A percentile compares a stretch with the other conserved stretches of the same genome.
These are phyloP conservation scores for Scytalopus superciliaris DNA, from an alignment of 2,113 vertebrate species.

Conservation along the genomic window DNA sequence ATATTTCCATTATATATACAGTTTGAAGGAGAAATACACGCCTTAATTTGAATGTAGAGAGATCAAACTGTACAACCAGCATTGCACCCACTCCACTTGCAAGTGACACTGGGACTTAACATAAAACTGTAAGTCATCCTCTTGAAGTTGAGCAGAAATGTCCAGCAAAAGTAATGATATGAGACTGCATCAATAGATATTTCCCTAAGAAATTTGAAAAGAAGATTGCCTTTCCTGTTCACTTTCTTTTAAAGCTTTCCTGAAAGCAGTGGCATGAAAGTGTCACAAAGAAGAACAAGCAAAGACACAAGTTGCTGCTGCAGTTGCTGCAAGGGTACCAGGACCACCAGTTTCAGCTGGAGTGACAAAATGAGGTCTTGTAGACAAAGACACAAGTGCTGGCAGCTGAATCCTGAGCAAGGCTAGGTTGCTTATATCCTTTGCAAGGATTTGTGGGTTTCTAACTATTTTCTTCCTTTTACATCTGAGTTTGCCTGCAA, in stretches of 20 bases:
- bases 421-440: background rate
- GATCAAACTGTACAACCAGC: conserved; percentile 32
- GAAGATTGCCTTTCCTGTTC: background rate
- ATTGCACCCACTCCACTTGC: background rate
- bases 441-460: background rate
- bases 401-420: background rate
- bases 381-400: background rate
- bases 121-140: conserved; percentile 44
- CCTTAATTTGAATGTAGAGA: conserved; percentile 57
- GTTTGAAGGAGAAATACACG: conserved; percentile 53
- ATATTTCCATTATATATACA: background rate
- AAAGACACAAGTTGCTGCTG: background rate
- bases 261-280: background rate
- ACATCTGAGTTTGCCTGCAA: background rate
- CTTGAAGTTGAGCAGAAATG: background rate
- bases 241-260: background rate
- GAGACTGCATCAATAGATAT: background rate
- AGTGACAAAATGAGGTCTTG: background rate
- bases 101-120: conserved; percentile 32
- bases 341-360: background rate
- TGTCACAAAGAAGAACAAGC: background rate
- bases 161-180: background rate
- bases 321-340: background rate
- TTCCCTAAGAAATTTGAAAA: conserved; percentile 17
- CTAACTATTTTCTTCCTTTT: background rate